A percentile compares a stretch with the other conserved stretches of the same genome.
These are phyloP conservation scores for Pterostichus madidus DNA, from an alignment of 2,888 invertebrate genomes.

Conservation along the genomic window DNA sequence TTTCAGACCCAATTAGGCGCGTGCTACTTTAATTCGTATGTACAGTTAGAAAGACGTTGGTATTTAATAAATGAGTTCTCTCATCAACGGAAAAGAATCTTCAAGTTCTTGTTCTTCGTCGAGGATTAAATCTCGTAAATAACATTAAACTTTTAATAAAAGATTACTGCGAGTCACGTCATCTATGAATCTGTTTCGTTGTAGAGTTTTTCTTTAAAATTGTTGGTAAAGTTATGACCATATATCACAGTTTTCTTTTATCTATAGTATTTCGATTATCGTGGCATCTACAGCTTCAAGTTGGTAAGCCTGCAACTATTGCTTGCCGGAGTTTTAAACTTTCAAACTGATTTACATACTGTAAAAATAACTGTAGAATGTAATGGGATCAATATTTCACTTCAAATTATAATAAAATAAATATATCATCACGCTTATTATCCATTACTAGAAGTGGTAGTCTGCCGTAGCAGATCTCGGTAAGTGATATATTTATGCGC, in stretches of 20 bases:
- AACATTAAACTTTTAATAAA: constrained; percentile 15
- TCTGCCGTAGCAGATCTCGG: too few species aligned
- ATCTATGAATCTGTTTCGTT: constrained; percentile 19
- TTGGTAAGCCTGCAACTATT: not conserved
- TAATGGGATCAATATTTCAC: not conserved
- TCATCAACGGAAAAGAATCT: too few species aligned
- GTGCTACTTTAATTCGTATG: too few species aligned
- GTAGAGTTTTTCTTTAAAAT: not conserved
- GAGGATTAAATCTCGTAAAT: not conserved
- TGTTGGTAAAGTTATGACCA: constrained; percentile 1
- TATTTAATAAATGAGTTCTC: too few species aligned
- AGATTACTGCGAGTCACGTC: constrained; percentile 4
- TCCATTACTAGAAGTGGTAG: too few species aligned
- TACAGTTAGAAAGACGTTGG: too few species aligned
- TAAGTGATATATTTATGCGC: too few species aligned
- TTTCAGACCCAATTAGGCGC: too few species aligned
- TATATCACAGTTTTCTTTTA: constrained; percentile 7
- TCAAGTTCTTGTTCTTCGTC: not conserved
- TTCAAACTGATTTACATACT: constrained; percentile 11
- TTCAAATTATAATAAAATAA: too few species aligned
- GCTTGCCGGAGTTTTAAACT: not conserved
- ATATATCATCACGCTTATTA: too few species aligned
- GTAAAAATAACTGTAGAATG: not conserved
- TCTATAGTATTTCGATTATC: constrained; percentile 19
- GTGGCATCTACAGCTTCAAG: not conserved